phyloP scores from a whole-genome alignment of 1,140 invertebrate species.

The Stegodyphus dumicola region DNA sequence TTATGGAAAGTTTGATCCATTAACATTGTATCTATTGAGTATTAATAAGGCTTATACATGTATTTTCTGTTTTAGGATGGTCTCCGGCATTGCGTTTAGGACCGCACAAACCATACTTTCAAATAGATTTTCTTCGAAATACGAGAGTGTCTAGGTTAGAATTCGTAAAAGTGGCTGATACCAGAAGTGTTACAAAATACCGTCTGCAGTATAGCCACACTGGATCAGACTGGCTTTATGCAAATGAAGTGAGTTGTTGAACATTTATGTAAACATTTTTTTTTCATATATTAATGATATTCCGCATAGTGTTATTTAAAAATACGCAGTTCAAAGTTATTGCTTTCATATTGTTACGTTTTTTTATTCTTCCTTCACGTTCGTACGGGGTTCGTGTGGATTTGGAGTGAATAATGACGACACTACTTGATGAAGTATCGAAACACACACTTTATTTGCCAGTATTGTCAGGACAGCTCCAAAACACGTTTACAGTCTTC shows the following conservation, averaged over 20 bases:
- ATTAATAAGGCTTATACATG: not conserved
- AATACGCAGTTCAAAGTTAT: too few species aligned
- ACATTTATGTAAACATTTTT: not conserved
- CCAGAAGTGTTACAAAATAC: conserved; percentile 54
- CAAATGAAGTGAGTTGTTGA: conserved; percentile 27
- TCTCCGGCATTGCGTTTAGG: conserved; percentile 60
- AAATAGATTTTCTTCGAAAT: conserved; percentile 61
- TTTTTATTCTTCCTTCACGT: too few species aligned
- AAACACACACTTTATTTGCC: too few species aligned
- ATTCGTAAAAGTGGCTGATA: conserved; percentile 43
- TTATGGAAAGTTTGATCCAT: not conserved
- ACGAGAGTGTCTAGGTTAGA: conserved; percentile 61
- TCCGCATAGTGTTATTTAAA: too few species aligned
- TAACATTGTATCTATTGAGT: not conserved
- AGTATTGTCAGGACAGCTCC: too few species aligned
- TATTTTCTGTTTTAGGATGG: conserved; percentile 52
- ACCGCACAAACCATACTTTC: conserved; percentile 58
- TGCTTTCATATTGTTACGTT: too few species aligned
- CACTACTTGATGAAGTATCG: too few species aligned
- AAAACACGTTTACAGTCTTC: too few species aligned
- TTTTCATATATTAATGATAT: too few species aligned
- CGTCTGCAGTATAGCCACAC: conserved; percentile 61
- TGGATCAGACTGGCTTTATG: conserved; percentile 60
- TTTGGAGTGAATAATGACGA: too few species aligned
- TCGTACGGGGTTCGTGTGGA: too few species aligned